Conservation (phyloP, 2,888 invertebrate species). For the Cryptosula pallasiana region DNA sequence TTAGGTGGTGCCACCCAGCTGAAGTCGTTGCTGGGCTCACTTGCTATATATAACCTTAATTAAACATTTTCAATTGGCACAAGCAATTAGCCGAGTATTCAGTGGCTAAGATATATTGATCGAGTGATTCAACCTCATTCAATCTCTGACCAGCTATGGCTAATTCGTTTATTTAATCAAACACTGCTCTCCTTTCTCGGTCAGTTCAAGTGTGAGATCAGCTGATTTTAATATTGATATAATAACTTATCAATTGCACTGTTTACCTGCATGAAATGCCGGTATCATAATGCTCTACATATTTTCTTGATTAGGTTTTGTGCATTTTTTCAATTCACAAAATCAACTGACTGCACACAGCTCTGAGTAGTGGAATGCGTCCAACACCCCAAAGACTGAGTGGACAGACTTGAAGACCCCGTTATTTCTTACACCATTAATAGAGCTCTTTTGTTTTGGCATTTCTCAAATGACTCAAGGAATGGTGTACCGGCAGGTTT, state of each 20-base stretch:
- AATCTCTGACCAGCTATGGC: background rate
- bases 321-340: too few species aligned
- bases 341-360: too few species aligned
- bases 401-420: too few species aligned
- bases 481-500: too few species aligned
- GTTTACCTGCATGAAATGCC: background rate
- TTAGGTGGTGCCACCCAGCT: background rate
- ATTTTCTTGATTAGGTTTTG: too few species aligned
- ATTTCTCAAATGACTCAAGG: too few species aligned
- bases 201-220: background rate
- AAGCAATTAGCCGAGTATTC: background rate
- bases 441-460: too few species aligned
- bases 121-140: background rate
- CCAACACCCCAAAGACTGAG: too few species aligned
- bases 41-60: background rate
- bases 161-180: background rate
- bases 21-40: background rate
- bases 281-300: background rate
- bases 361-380: too few species aligned
- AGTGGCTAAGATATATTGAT: background rate
- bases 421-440: too few species aligned
- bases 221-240: background rate
- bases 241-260: background rate
- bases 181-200: background rate
- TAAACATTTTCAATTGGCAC: background rate